Evolutionary conservation across 2,888 invertebrate species (phyloP), one percentile per base, ranked within the genome.

Genomic region (Pedicia rivosa): DNA sequence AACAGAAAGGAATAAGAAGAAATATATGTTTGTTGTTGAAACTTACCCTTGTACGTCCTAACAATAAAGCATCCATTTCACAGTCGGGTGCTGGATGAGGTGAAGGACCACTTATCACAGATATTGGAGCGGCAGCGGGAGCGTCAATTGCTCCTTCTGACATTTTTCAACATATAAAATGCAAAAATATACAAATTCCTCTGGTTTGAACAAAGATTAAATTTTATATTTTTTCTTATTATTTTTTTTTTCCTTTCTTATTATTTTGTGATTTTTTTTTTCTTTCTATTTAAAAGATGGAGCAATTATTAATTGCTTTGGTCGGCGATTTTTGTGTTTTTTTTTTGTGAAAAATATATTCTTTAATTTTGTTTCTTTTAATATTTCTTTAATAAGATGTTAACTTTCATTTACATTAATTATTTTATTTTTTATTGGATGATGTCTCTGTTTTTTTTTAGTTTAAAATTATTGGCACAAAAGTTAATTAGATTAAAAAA

Each of bases 11-110:
- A 14, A 22, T 20, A 24, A 33, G 22, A 48, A 44, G 42, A 42
- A 47, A 43, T 42, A 20, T 13, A 35, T 12, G 13, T 10, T 24
- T 24, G 24, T 10, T 20, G 3, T 8, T 7, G n/a, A 24, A 8
- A 59, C 79, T 78, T 67, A 81, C 80, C 78, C 78, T 73, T 35
- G 79, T 80, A 53, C 79, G 66, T 45, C 80, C 80, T 38, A 81
- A 68, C 44, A 81, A 69, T 47, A 81, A 60, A 32, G 80, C 80
- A 54, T 81, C 80, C 80, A 81, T 80, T 65, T 80, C 80, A 47
- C 78, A 75, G 57, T 78, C 79, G 51, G 55, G 52, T 40, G 55
- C 52, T n/a, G 33, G 27, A 38, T 36, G 31, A 24, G 59, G 54
- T 39, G 53, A 52, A 40, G 53, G 49, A 29, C 50, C 51, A 49